These are phyloP conservation scores for Sceliomorpha sp. DNA, from an alignment of 2,888 invertebrate genomes.

Conservation along the genomic window DNA sequence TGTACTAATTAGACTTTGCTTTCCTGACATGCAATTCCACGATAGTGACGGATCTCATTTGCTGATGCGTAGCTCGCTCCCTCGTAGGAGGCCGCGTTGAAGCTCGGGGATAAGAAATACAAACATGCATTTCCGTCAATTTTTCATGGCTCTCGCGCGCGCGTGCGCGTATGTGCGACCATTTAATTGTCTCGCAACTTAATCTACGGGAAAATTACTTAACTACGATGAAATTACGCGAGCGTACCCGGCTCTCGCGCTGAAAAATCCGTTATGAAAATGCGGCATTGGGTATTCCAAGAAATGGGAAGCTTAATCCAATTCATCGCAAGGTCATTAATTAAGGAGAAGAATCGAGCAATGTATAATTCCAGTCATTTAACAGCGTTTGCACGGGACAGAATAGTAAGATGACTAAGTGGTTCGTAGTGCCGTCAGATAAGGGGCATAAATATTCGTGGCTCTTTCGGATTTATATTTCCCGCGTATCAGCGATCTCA, in stretches of 20 bases:
- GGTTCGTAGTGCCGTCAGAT: slow-evolving; percentile 65
- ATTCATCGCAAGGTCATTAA: slow-evolving; percentile 44
- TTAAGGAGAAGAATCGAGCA: slow-evolving; percentile 21
- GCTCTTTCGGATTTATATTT: slow-evolving; percentile 77
- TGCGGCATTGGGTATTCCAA: neutral
- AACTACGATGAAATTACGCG: neutral
- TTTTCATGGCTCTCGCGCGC: slow-evolving; percentile 1
- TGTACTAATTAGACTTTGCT: slow-evolving; percentile 69
- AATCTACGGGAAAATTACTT: slow-evolving; percentile 17
- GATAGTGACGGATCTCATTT: slow-evolving; percentile 45
- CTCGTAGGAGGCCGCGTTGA: neutral
- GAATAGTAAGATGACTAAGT: slow-evolving; percentile 50
- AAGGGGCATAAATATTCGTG: slow-evolving; percentile 75
- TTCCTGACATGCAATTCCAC: slow-evolving; percentile 63
- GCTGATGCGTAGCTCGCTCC: slow-evolving; percentile 17
- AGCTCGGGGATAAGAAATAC: slow-evolving; percentile 2
- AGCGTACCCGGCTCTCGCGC: neutral
- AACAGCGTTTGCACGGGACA: slow-evolving; percentile 40
- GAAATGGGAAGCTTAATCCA: slow-evolving; percentile 16
- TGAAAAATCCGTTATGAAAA: slow-evolving; percentile 1
- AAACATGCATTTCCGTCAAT: slow-evolving; percentile 5
- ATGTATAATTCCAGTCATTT: slow-evolving; percentile 45
- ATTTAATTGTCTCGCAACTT: too few species aligned
- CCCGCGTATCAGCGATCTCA: slow-evolving; percentile 75
- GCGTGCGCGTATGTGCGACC: too few species aligned